Evolutionary conservation across 2,888 invertebrate species (phyloP), one percentile per base, ranked within the genome.

Genomic region (Achlya flavicornis): DNA sequence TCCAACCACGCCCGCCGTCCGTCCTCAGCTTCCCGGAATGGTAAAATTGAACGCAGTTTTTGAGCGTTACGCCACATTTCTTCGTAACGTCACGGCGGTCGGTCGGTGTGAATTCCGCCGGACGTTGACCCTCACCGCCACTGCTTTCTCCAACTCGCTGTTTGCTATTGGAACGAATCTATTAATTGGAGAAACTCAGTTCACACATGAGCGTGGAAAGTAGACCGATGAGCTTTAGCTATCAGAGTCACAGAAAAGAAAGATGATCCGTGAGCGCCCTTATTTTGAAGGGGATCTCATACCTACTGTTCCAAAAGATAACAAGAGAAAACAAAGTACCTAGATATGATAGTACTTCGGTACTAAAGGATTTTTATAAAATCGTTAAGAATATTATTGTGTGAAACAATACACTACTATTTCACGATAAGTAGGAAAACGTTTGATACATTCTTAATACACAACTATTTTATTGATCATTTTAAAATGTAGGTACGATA

Each of bases 161-260:
- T 91, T 92, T 91, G 89, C 93, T 91, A 93, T 93, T 92, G 93
- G 92, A 93, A 93, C 93, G 92, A 93, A 93, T 93, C 92, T 93
- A 93, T 93, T 92, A 92, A 93, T 92, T 93, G 92, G 91, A 92
- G 93, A 93, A 93, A 92, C 92, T 92, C 87, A 88, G 91, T 93
- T 92, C 92, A 93, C 92, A 93, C 91, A 92, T 92, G 90, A 89
- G 88, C 88, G 90, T 91, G 91, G 91, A 92, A 92, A 92, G 92
- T 90, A 84, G 89, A 88, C 86, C 84, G 85, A 84, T 81, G 84
- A 87, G 86, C 85, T 85, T 84, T 84, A 83, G 78, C 76, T 80
- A 74, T 79, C 72, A 70, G 73, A 80, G 69, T 74, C 70, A 66
- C 70, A 72, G 66, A 72, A 68, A 76, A 61, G 64, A 67, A 66